Base-by-base conservation (phyloP, 2,797 vertebrate species). In the Florisuga fusca region DNA sequence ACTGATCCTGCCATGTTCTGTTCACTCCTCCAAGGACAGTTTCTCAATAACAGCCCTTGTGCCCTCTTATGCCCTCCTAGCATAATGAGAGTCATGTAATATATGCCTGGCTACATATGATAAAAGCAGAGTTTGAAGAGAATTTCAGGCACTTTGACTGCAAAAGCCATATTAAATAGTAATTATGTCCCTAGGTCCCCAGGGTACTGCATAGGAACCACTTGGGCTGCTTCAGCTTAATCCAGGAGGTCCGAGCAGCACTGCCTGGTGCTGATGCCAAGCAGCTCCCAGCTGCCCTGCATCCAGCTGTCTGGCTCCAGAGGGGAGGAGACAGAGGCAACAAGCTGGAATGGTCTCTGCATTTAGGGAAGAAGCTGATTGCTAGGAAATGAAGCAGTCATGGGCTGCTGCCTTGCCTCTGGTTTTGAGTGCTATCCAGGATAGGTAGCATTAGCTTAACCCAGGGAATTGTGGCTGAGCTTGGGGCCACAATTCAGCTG, bases 261-360 rank as follows among this genome's bases (percentile, higher is more conserved):
- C 22, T n/a, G 26, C 53, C 38, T 0, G 0, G 50, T 15, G 86
- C 59, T 27, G 10, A 7, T 4, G 36, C 41, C 9, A 27, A 9
- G 72, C 63, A 82, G 57, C 81, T 57, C 77, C 29, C 9, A 4
- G 38, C 48, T 9, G 1, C 0, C 0, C 74, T 15, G 29, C 1
- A 1, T 8, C 25, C 18, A 55, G 31, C 58, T 18, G 3, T 10
- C 12, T 3, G 0, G 54, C 36, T 3, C 0, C 0, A 34, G 41
- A 85, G 48, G 0, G 0, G 31, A 62, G 55, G 26, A 38, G 57
- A 15, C 74, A 41, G 11, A n/a, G 45, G 33, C 75, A 91, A 36
- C 46, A 6, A 1, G 23, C 66, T 23, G 26, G n/a, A 72, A 61
- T 2, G 22, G 50, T 16, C 71, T 75, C 43, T 68, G 75, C 76